These are phyloP conservation scores for Drosophila mimetica DNA, from an alignment of 2,888 invertebrate genomes.

Conservation along the genomic window DNA sequence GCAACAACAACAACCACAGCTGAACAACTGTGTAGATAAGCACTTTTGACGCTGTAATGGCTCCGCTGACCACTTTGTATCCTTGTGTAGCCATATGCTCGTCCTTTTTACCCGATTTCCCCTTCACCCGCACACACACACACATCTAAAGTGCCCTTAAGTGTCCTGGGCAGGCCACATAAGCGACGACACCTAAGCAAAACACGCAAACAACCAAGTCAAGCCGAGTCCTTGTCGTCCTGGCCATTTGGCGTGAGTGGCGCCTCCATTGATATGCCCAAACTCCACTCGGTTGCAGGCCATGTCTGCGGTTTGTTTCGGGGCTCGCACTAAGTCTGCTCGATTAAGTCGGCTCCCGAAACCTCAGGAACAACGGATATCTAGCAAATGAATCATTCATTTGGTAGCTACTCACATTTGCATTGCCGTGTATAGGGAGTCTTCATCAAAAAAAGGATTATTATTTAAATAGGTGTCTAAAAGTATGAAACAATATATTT, in stretches of 20 bases:
- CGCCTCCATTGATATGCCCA: conserved; percentile 69
- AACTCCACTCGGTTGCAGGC: conserved; percentile 39
- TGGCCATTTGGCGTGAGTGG: conserved; percentile 65
- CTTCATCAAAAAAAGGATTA: too few species aligned
- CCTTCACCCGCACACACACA: conserved; percentile 24
- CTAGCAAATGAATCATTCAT: not conserved
- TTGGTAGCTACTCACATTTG: not conserved
- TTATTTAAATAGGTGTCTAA: too few species aligned
- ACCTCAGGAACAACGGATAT: not conserved
- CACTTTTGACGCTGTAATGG: conserved; percentile 64
- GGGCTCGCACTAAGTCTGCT: conserved; percentile 7
- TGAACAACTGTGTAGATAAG: conserved; percentile 66
- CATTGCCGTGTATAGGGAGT: not conserved
- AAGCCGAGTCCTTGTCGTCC: conserved; percentile 52
- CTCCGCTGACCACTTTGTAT: conserved; percentile 62
- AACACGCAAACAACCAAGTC: conserved; percentile 73
- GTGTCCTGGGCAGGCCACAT: conserved; percentile 75
- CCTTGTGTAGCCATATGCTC: conserved; percentile 35
- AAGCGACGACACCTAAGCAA: conserved; percentile 75
- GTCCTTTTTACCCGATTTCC: conserved; percentile 22
- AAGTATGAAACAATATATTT: too few species aligned
- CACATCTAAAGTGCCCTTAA: conserved; percentile 78
- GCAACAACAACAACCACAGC: conserved; percentile 31
- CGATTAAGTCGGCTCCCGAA: conserved; percentile 1
- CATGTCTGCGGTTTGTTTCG: conserved; percentile 26